phyloP scores from a whole-genome alignment of 2,888 invertebrate species.

The Silvanus unidentatus region DNA sequence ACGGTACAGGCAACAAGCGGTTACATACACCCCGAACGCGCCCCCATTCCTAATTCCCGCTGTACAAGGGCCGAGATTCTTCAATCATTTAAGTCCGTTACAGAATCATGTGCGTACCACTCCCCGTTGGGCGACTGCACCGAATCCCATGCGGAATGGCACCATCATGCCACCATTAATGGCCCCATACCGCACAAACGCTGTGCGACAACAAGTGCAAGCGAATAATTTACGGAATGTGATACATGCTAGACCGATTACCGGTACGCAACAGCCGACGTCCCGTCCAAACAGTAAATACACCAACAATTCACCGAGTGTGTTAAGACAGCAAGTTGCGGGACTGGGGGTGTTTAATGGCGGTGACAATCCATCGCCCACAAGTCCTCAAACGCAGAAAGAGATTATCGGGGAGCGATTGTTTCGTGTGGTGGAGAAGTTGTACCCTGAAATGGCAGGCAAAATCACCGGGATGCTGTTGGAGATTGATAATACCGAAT shows the following conservation, averaged over 20 bases:
- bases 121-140: constrained; percentile 72
- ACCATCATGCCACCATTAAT: background rate
- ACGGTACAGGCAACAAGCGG: constrained; percentile 70
- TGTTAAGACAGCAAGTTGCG: constrained; percentile 32
- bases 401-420: constrained; percentile 97
- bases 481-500: constrained; percentile 96
- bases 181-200: constrained; percentile 33
- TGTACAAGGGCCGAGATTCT: constrained; percentile 75
- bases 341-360: constrained; percentile 35
- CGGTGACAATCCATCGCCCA: constrained; percentile 61
- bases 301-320: constrained; percentile 56
- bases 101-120: constrained; percentile 84
- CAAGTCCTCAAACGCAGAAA: constrained; percentile 80
- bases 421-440: constrained; percentile 90
- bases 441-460: constrained; percentile 90
- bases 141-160: constrained; percentile 18
- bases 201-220: constrained; percentile 49
- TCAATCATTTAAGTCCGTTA: constrained; percentile 75
- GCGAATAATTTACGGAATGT: constrained; percentile 62
- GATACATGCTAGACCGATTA: constrained; percentile 74
- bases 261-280: constrained; percentile 55
- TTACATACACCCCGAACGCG: constrained; percentile 79
- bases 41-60: constrained; percentile 76
- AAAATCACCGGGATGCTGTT: constrained; percentile 98
- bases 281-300: constrained; percentile 77